Evolutionary conservation across 1,140 invertebrate genomes (phyloP).

Genomic region (Pararge aegeria): DNA sequence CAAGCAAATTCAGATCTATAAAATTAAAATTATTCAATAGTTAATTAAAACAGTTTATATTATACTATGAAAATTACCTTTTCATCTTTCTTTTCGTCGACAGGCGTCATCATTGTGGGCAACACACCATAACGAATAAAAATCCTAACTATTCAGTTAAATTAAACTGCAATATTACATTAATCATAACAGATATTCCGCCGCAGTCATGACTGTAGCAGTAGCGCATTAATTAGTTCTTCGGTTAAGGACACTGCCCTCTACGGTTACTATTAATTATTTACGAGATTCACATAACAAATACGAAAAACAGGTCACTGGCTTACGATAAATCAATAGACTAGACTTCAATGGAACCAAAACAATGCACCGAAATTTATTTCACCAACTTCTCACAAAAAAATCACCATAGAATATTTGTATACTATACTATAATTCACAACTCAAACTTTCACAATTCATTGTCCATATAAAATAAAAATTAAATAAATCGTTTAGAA

Average conservation of each 20-base stretch:
- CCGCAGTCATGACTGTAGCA: slow-evolving; percentile 8
- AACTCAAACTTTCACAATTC: background rate
- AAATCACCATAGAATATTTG: background rate
- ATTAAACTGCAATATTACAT: slow-evolving; percentile 3
- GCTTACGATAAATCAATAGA: slow-evolving; percentile 76
- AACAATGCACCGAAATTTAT: slow-evolving; percentile 46
- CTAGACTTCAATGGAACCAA: slow-evolving; percentile 68
- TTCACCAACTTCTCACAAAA: background rate
- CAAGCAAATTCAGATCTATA: too few relatives aligned
- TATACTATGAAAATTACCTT: slow-evolving; percentile 43
- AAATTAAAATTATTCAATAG: too few relatives aligned
- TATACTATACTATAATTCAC: too few relatives aligned
- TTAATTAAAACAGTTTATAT: too few relatives aligned
- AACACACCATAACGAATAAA: slow-evolving; percentile 62
- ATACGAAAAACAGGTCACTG: slow-evolving; percentile 71
- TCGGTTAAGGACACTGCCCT: slow-evolving; percentile 20
- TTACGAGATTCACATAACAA: slow-evolving; percentile 63
- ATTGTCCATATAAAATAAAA: background rate
- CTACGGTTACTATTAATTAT: slow-evolving; percentile 59
- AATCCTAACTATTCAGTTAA: slow-evolving; percentile 18
- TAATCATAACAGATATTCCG: slow-evolving; percentile 20
- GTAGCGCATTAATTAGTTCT: slow-evolving; percentile 14
- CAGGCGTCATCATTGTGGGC: slow-evolving; percentile 73
- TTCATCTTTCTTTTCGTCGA: slow-evolving; percentile 76
- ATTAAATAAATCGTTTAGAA: slow-evolving; percentile 1